Evolutionary conservation across 2,113 vertebrate species (phyloP).

Genomic region (Festucalex cinctus): DNA sequence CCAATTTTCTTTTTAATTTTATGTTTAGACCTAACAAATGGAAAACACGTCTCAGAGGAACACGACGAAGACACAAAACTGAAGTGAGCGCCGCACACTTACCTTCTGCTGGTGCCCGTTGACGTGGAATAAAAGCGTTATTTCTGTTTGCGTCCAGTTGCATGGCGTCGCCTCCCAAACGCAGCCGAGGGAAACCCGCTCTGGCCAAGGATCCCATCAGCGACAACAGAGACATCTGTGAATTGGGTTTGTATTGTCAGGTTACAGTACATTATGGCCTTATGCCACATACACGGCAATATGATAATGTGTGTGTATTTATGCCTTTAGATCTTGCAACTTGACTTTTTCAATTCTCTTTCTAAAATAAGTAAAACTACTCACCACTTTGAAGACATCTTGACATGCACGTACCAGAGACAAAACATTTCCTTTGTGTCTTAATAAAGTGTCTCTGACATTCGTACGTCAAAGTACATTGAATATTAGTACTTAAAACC

Average conservation of each 20-base stretch:
- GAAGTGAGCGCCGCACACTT: constrained; percentile 67
- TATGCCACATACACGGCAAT: not conserved
- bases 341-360: not conserved
- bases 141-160: constrained; percentile 12
- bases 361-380: no score
- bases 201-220: constrained; percentile 82
- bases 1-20: constrained; percentile 7
- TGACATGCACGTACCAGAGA: no score
- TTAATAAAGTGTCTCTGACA: no score
- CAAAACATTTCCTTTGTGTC: no score
- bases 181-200: constrained; percentile 90
- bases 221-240: constrained; percentile 78
- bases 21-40: constrained; percentile 82
- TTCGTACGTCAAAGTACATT: no score
- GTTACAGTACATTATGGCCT: not conserved
- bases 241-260: constrained; percentile 76
- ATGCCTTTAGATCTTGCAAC: not conserved
- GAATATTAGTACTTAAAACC: no score
- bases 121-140: not conserved
- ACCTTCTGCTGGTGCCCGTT: not conserved
- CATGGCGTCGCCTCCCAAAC: constrained; percentile 83
- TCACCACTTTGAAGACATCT: no score
- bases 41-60: constrained; percentile 76
- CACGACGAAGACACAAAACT: constrained; percentile 71
- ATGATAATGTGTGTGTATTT: not conserved